Evolutionary conservation across 2,113 vertebrate species (phyloP), one percentile per base, ranked within the genome.

Genomic region (Hymenochirus boettgeri): DNA sequence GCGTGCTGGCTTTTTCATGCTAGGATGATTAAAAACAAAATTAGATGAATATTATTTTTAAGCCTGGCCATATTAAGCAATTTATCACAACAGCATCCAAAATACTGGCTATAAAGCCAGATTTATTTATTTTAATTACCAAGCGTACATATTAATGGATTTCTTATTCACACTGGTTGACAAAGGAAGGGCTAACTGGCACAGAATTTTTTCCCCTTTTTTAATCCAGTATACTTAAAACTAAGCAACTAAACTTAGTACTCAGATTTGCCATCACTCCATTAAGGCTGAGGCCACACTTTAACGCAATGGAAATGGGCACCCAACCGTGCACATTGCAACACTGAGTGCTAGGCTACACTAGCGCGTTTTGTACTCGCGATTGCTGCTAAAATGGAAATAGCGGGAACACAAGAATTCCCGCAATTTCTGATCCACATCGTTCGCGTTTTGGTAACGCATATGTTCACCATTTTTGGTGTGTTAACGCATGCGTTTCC

Each of bases 1-100:
- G 94, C 61, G 93, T 96, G 67, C 92, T 92, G 72, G 93, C 90
- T 83, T 97, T 97, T 78, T 97, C 95, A 81, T 94, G 91, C 95
- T 97, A 77, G 74, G n/a, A n/a, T n/a, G n/a, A n/a, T n/a, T n/a
- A 76, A 85, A 80, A 82, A 85, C 85, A 83, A 87, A 87, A 88
- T 86, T 85, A 87, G 88, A 82, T 79, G 69, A 85, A 77, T 79
- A 85, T 86, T 87, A 83, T 82, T 87, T 86, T 87, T 84, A 86
- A 87, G 86, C 81, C 76, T 79, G 71, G 61, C 58, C 78, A 78
- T 75, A 87, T 83, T 83, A 87, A 70, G 82, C 75, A 85, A 82
- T 87, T 88, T 83, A 87, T 86, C 83, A 85, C 81, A 87, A 86
- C 74, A 85, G 75, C 77, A 86, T 75, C 81, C 85, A 83, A 74